phyloP scores from a whole-genome alignment of 2,888 invertebrate genomes.

The Aleiodes leptofemur region DNA sequence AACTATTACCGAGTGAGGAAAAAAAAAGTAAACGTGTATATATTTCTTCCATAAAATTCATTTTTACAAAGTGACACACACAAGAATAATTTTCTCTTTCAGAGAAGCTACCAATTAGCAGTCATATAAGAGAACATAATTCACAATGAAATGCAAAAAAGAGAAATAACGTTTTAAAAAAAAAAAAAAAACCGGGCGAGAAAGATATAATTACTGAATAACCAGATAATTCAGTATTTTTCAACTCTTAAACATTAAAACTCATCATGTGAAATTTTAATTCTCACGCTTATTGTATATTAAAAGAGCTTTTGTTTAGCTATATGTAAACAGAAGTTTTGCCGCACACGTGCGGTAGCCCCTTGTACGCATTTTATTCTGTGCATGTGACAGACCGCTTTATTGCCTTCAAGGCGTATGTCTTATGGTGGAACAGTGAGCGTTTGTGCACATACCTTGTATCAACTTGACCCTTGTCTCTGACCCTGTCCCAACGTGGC shows the following conservation, averaged over 20 bases:
- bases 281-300: slow-evolving; percentile 46
- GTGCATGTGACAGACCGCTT: slow-evolving; percentile 54
- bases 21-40: too few species aligned
- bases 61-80: background rate
- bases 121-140: background rate
- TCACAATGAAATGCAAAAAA: background rate
- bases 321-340: slow-evolving; percentile 29
- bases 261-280: slow-evolving; percentile 40
- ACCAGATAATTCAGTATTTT: slow-evolving; percentile 22
- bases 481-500: slow-evolving; percentile 51
- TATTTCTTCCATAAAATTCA: background rate
- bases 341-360: slow-evolving; percentile 42
- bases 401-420: slow-evolving; percentile 50
- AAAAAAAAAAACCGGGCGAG: slow-evolving; percentile 11
- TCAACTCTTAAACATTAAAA: background rate
- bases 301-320: slow-evolving; percentile 39
- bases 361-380: slow-evolving; percentile 43
- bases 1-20: too few species aligned
- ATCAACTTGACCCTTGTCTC: slow-evolving; percentile 54
- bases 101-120: slow-evolving; percentile 23
- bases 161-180: background rate
- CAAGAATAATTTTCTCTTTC: background rate
- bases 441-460: slow-evolving; percentile 51
- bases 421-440: slow-evolving; percentile 21
- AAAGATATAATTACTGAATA: slow-evolving; percentile 17